Evolutionary conservation across 37 sponge, comb jelly and placozoan species (phyloP).

Genomic region (Dysidea cf. avara): DNA sequence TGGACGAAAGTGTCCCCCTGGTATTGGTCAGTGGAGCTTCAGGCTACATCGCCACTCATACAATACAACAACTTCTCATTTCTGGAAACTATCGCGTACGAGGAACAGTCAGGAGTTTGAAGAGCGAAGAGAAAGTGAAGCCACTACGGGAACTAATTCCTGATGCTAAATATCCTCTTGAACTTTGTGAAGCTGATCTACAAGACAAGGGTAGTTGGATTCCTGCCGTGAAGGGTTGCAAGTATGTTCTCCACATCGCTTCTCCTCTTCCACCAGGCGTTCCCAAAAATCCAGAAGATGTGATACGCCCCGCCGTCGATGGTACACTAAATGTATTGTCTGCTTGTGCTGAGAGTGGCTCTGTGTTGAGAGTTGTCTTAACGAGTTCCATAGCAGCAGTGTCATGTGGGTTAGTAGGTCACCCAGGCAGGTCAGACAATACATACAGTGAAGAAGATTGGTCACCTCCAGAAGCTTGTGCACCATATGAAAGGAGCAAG

Average conservation of each 20-base stretch:
- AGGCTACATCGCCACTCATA: slow-evolving; percentile 79
- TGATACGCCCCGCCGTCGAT: slow-evolving; percentile 73
- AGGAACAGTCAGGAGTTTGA: slow-evolving; percentile 77
- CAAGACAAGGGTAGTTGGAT: slow-evolving; percentile 61
- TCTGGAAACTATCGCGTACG: slow-evolving; percentile 61
- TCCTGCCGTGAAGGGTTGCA: slow-evolving; percentile 76
- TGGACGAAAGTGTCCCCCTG: slow-evolving; percentile 36
- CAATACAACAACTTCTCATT: slow-evolving; percentile 65
- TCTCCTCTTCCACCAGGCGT: slow-evolving; percentile 69
- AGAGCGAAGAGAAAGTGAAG: slow-evolving; percentile 57
- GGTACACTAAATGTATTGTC: slow-evolving; percentile 77
- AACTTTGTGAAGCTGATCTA: slow-evolving; percentile 83
- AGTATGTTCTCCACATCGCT: slow-evolving; percentile 86
- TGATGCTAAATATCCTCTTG: slow-evolving; percentile 66
- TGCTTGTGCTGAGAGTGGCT: slow-evolving; percentile 75
- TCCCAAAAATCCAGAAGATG: not conserved
- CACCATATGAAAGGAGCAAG: slow-evolving; percentile 82
- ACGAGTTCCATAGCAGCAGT: slow-evolving; percentile 88
- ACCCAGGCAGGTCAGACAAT: slow-evolving; percentile 22
- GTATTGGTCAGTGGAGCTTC: slow-evolving; percentile 94
- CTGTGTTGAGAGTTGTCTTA: slow-evolving; percentile 82
- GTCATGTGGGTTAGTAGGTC: slow-evolving; percentile 52
- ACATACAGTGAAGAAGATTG: slow-evolving; percentile 84
- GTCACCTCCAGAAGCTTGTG: slow-evolving; percentile 38
- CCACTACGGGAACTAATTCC: slow-evolving; percentile 60